phyloP scores from a whole-genome alignment of 2,888 invertebrate species.

The Drosophila mimica region DNA sequence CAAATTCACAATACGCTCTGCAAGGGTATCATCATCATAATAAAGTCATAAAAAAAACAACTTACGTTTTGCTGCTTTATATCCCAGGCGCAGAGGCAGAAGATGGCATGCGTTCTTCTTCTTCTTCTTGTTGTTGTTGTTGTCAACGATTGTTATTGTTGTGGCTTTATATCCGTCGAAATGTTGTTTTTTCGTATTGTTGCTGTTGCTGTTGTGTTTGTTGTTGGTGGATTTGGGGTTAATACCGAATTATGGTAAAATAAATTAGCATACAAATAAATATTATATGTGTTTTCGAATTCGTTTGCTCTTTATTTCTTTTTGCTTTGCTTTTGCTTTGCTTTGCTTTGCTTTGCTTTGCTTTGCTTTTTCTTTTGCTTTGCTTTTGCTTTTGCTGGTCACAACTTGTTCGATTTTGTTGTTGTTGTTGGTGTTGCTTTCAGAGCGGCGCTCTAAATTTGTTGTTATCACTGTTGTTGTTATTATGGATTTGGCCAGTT shows the following conservation, averaged over 20 bases:
- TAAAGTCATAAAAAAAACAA: constrained; percentile 41
- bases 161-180: constrained; percentile 32
- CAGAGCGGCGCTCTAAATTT: constrained; percentile 44
- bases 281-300: constrained; percentile 55
- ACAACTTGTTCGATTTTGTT: constrained; percentile 18
- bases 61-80: constrained; percentile 73
- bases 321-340: constrained; percentile 16
- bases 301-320: constrained; percentile 35
- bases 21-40: constrained; percentile 29
- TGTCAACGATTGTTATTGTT: constrained; percentile 30
- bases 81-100: constrained; percentile 57
- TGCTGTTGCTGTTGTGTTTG: constrained; percentile 19
- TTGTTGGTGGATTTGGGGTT: constrained; percentile 62
- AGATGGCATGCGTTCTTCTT: constrained; percentile 36
- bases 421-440: constrained; percentile 5
- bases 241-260: constrained; percentile 77
- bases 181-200: constrained; percentile 12
- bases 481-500: constrained; percentile 31
- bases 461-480: constrained; percentile 23
- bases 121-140: constrained; percentile 22
- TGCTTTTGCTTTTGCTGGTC: constrained; percentile 26
- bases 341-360: constrained; percentile 22
- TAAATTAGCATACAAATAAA: constrained; percentile 77
- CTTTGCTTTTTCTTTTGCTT: constrained; percentile 15
- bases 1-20: background rate